phyloP scores from a whole-genome alignment of 2,113 vertebrate genomes.

The Etheostoma spectabile region DNA sequence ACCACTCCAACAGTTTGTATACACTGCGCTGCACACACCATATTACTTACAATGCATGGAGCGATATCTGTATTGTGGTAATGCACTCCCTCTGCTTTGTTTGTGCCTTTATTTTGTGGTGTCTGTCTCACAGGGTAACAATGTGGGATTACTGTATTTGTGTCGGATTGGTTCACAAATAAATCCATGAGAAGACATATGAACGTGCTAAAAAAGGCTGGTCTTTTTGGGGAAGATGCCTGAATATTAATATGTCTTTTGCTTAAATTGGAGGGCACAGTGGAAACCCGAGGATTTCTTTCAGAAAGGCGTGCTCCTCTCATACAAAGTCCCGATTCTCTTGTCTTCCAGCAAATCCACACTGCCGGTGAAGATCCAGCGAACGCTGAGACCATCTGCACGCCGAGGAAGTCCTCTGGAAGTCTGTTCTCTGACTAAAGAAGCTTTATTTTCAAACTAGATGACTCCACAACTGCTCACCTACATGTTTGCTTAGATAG shows the following conservation, averaged over 20 bases:
- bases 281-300: conserved; percentile 88
- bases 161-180: conserved; percentile 7
- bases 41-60: conserved; percentile 59
- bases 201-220: neutral
- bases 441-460: neutral
- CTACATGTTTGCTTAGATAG: neutral
- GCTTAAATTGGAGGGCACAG: conserved; percentile 86
- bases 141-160: conserved; percentile 11
- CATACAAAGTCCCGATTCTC: conserved; percentile 7
- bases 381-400: neutral
- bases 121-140: conserved; percentile 26
- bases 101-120: conserved; percentile 40
- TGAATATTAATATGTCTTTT: neutral
- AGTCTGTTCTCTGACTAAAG: conserved; percentile 17
- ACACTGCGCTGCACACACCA: neutral
- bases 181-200: neutral
- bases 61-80: conserved; percentile 12
- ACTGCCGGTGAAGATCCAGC: neutral
- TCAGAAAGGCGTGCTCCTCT: conserved; percentile 83
- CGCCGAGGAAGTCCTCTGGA: conserved; percentile 15
- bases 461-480: neutral
- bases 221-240: neutral
- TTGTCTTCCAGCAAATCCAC: conserved; percentile 9
- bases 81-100: conserved; percentile 28
- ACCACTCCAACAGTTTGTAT: neutral